These are phyloP conservation scores for Iphiclides podalirius DNA, from an alignment of 2,888 invertebrate species.

Conservation along the genomic window DNA sequence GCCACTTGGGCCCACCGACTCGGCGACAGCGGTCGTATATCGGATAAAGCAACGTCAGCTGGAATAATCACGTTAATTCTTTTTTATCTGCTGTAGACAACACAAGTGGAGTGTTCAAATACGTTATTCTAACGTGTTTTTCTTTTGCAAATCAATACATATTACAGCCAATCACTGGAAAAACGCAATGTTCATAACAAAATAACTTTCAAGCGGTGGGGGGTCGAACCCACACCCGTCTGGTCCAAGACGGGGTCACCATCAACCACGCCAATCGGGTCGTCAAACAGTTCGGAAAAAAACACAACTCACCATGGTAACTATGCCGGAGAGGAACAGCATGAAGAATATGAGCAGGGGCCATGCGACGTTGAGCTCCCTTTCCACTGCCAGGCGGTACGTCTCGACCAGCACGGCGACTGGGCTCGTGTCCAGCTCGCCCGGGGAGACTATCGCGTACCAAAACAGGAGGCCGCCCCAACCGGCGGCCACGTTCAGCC, in stretches of 20 bases:
- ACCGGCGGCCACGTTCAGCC: conserved; percentile 44
- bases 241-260: too few species aligned
- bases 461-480: conserved; percentile 58
- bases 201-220: too few species aligned
- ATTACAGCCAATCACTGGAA: too few species aligned
- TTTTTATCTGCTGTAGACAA: too few species aligned
- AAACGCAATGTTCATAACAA: too few species aligned
- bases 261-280: too few species aligned
- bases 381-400: conserved; percentile 42
- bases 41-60: conserved; percentile 57
- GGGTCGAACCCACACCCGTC: too few species aligned
- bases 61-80: too few species aligned
- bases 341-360: conserved; percentile 45
- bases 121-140: too few species aligned
- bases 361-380: conserved; percentile 42
- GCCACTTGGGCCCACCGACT: conserved; percentile 52
- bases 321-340: conserved; percentile 53
- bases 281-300: too few species aligned
- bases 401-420: conserved; percentile 49
- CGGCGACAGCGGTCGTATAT: conserved; percentile 55
- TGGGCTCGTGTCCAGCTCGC: conserved; percentile 38
- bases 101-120: too few species aligned
- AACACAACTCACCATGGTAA: conserved; percentile 54
- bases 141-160: too few species aligned
- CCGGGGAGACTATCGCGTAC: conserved; percentile 45